These are phyloP conservation scores for Encarsia formosa DNA, from an alignment of 2,888 invertebrate species.

Conservation along the genomic window DNA sequence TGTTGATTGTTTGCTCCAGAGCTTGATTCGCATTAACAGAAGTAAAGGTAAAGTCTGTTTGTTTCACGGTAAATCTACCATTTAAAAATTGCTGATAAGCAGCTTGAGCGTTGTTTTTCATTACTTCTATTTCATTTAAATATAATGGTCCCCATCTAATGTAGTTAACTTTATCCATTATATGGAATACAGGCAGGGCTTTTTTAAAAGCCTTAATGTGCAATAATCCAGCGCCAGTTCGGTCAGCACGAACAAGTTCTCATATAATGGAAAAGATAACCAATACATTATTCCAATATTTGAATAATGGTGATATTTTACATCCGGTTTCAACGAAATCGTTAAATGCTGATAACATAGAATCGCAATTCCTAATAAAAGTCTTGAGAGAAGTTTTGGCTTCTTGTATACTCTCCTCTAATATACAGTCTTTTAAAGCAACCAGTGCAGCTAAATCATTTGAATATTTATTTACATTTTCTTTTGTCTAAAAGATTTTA, in stretches of 20 bases:
- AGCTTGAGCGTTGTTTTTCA: conserved; percentile 7
- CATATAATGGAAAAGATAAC: conserved; percentile 11
- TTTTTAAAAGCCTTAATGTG: neutral
- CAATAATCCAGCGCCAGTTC: conserved; percentile 9
- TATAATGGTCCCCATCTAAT: conserved; percentile 9
- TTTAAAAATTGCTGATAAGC: conserved; percentile 7
- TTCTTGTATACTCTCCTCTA: conserved; percentile 1
- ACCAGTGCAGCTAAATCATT: neutral
- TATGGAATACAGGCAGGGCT: conserved; percentile 7
- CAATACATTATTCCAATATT: conserved; percentile 16
- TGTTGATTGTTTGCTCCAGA: conserved; percentile 17
- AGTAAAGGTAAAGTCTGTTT: conserved; percentile 2
- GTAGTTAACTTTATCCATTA: conserved; percentile 17
- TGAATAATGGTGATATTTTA: conserved; percentile 13
- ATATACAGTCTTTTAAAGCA: neutral
- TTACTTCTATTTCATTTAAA: conserved; percentile 1
- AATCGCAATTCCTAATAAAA: neutral
- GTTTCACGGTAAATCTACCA: conserved; percentile 14
- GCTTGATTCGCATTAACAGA: conserved; percentile 15
- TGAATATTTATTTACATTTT: neutral
- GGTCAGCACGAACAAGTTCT: conserved; percentile 14
- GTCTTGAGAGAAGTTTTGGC: neutral
- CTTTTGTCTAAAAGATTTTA: conserved; percentile 1
- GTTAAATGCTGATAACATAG: neutral
- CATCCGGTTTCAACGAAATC: conserved; percentile 2